Evolutionary conservation across 2,888 invertebrate species (phyloP), one percentile per base, ranked within the genome.

Genomic region (Bombyx huttoni): DNA sequence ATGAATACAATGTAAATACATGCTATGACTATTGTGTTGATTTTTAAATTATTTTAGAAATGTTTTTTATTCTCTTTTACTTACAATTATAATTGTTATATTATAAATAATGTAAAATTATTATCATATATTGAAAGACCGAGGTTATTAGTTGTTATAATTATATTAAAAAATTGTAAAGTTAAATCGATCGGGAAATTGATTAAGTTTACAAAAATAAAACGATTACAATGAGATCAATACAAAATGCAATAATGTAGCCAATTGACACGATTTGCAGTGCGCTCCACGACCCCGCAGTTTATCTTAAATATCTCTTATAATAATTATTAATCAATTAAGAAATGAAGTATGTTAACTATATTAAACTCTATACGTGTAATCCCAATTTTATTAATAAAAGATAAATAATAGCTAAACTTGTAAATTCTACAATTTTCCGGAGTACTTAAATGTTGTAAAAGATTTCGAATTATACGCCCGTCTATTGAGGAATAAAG

Each of bases 371-470:
- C 2, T 24, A 24, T 24, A 24, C 5, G 24, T 24, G 24, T 24
- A 24, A 3, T 24, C 5, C 24, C 24, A 3, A 5, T 24, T 24
- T 24, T 24, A 5, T 24, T 3, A 24, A 24, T 5, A 24, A 24
- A 24, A 2, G 24, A 24, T 24, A 70, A 70, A 60, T 60, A 67
- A 74, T 75, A 78, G 74, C 68, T 59, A 59, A 81, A 79, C 24
- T 68, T 71, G 74, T 82, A 79, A 81, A 77, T 81, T 83, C 79
- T 82, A 82, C 81, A 78, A 77, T 73, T 81, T 82, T 82, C 81
- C 81, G 78, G 79, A 79, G 77, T 80, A 76, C 82, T 79, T 81
- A 78, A 78, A 79, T 67, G 74, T 78, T 73, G 74, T 81, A 78
- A 3, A 82, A 76, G 82, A 80, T 83, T 82, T 78, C 78, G 75